A percentile compares a stretch with the other conserved stretches of the same genome.
phyloP scores from a whole-genome alignment of 1,140 invertebrate species.

The Ephestia elutella region DNA sequence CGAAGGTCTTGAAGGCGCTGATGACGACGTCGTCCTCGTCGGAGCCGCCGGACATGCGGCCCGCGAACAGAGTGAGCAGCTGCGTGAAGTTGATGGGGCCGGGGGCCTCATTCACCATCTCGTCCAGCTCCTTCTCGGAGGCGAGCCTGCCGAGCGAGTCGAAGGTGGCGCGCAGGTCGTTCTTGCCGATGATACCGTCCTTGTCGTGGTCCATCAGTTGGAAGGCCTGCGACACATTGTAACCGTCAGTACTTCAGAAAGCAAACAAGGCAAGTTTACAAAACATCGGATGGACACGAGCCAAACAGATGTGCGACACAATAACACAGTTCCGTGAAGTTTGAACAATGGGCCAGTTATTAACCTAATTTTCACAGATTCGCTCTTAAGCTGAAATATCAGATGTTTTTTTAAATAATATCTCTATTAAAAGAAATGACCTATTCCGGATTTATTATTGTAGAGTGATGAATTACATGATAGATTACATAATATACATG shows the following conservation, averaged over 20 bases:
- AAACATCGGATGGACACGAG: constrained; percentile 23
- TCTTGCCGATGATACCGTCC: constrained; percentile 97
- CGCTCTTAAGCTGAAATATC: neutral
- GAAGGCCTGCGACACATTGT: constrained; percentile 84
- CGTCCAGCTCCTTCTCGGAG: constrained; percentile 92
- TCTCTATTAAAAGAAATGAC: too few relatives aligned
- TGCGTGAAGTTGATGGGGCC: constrained; percentile 97
- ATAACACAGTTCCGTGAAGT: neutral
- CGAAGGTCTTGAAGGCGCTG: constrained; percentile 96
- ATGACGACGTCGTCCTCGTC: constrained; percentile 97
- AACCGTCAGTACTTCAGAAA: neutral
- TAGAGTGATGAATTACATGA: too few relatives aligned
- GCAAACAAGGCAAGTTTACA: constrained; percentile 21
- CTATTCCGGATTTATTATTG: too few relatives aligned
- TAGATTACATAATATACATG: too few relatives aligned
- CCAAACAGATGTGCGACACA: constrained; percentile 7
- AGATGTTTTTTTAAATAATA: neutral
- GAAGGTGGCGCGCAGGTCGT: constrained; percentile 96
- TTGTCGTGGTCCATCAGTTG: constrained; percentile 99
- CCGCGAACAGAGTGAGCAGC: constrained; percentile 92
- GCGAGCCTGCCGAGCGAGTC: constrained; percentile 94
- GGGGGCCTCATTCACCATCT: constrained; percentile 91
- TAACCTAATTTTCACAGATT: neutral
- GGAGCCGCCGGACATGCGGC: constrained; percentile 85
- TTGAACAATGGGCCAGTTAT: neutral